phyloP scores from a whole-genome alignment of 1,140 invertebrate genomes.

The Heliconius nattereri region DNA sequence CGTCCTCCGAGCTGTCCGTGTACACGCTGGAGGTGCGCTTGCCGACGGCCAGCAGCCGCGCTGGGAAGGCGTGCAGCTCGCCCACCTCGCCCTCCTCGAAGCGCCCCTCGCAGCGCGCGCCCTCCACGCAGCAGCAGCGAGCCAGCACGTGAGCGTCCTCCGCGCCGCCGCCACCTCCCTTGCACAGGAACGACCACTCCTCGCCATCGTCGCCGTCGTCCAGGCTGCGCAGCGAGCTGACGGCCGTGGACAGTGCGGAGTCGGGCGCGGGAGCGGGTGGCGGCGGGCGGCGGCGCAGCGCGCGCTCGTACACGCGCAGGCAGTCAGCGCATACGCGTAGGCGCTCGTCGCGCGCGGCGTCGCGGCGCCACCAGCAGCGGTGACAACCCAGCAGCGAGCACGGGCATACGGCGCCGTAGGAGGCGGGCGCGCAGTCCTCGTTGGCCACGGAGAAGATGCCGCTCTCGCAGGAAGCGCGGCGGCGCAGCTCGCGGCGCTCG shows the following conservation, averaged over 20 bases:
- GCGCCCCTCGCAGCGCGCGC: conserved; percentile 20
- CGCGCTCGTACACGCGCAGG: conserved; percentile 59
- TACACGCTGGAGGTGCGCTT: conserved; percentile 91
- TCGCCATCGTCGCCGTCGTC: conserved; percentile 52
- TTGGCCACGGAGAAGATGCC: conserved; percentile 93
- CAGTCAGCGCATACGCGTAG: conserved; percentile 57
- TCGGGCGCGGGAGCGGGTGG: conserved; percentile 39
- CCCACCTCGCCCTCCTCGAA: conserved; percentile 48
- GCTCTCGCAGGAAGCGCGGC: conserved; percentile 93
- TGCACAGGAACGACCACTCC: conserved; percentile 58
- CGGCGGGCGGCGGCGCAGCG: conserved; percentile 46
- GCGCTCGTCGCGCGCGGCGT: conserved; percentile 43
- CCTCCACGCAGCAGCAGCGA: conserved; percentile 57
- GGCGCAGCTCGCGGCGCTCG: conserved; percentile 55
- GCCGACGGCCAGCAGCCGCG: conserved; percentile 80
- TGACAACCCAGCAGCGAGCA: conserved; percentile 74
- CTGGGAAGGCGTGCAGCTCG: conserved; percentile 38
- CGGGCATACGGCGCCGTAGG: conserved; percentile 64
- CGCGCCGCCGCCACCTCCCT: conserved; percentile 41
- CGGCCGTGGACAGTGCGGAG: conserved; percentile 78
- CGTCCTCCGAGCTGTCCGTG: conserved; percentile 92
- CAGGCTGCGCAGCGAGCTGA: conserved; percentile 81
- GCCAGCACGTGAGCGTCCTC: conserved; percentile 63
- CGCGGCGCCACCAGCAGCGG: conserved; percentile 71
- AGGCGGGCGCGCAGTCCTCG: conserved; percentile 82